These are phyloP conservation scores for Lysandra bellargus DNA, from an alignment of 2,888 invertebrate genomes.

Conservation along the genomic window DNA sequence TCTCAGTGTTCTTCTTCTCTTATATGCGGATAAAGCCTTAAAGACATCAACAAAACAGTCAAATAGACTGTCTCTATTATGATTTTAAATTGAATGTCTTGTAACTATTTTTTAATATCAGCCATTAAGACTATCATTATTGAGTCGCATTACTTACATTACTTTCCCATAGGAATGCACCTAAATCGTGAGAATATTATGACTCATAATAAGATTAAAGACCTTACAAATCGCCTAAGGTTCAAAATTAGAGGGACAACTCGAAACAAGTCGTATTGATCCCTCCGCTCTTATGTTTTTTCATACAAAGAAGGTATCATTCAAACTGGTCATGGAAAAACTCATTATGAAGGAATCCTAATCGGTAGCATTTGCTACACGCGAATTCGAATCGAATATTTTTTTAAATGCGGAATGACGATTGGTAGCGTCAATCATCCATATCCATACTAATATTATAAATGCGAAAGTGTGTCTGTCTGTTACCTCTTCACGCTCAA, in stretches of 20 bases:
- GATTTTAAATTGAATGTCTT: neutral
- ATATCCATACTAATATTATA: too few species aligned
- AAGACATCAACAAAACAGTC: neutral
- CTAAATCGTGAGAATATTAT: conserved; percentile 23
- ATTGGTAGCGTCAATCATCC: conserved; percentile 43
- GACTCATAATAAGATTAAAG: conserved; percentile 23
- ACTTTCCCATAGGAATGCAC: conserved; percentile 24
- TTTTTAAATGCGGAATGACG: conserved; percentile 57
- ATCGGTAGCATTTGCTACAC: conserved; percentile 60
- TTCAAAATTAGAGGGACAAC: conserved; percentile 25
- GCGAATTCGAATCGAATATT: conserved; percentile 48
- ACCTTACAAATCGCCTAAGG: conserved; percentile 20
- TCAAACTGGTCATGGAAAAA: conserved; percentile 28
- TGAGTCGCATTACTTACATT: conserved; percentile 24
- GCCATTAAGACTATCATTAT: conserved; percentile 6
- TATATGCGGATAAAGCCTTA: neutral
- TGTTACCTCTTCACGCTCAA: too few species aligned
- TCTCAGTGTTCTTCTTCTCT: too few species aligned
- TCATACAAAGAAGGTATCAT: conserved; percentile 17
- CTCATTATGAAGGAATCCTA: conserved; percentile 58
- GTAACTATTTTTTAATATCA: conserved; percentile 25
- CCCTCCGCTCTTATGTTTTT: neutral
- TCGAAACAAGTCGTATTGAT: neutral
- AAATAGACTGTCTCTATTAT: conserved; percentile 31
- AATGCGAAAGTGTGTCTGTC: too few species aligned